Evolutionary conservation across 1,140 invertebrate species (phyloP).

Genomic region (Sweltsa coloradensis): DNA sequence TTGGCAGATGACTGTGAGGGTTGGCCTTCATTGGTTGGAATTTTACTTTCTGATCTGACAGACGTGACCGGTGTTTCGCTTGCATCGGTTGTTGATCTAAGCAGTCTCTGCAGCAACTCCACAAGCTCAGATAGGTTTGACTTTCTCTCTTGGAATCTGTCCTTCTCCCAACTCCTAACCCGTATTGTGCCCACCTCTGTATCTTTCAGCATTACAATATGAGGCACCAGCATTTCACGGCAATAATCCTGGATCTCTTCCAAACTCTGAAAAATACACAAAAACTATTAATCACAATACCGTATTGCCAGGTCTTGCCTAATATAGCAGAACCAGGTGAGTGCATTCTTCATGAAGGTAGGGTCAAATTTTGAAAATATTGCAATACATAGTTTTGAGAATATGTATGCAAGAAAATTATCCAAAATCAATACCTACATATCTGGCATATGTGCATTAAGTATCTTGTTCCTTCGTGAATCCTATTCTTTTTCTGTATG

Average conservation of each 20-base stretch:
- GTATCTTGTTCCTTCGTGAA: no score
- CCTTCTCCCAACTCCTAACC: slow-evolving; percentile 44
- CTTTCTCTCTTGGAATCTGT: slow-evolving; percentile 34
- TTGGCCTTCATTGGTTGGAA: not conserved
- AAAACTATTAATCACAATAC: slow-evolving; percentile 5
- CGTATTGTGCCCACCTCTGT: slow-evolving; percentile 44
- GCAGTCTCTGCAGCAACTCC: slow-evolving; percentile 23
- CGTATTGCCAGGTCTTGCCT: not conserved
- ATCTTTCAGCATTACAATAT: slow-evolving; percentile 54
- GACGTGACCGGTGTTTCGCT: not conserved
- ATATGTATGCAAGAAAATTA: not conserved
- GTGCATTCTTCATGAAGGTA: not conserved
- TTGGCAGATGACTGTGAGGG: not conserved
- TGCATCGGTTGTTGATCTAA: slow-evolving; percentile 9
- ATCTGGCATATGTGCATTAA: no score
- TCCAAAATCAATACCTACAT: not conserved
- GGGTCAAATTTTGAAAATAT: not conserved
- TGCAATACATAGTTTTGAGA: not conserved
- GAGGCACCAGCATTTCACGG: slow-evolving; percentile 42
- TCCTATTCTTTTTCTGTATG: no score
- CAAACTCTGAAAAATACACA: slow-evolving; percentile 28
- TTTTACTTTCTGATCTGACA: slow-evolving; percentile 8
- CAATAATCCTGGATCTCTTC: slow-evolving; percentile 58
- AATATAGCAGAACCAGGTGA: not conserved
- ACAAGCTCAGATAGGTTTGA: slow-evolving; percentile 23